phyloP scores from a whole-genome alignment of 2,888 invertebrate genomes.

The Epistrophe eligans region DNA sequence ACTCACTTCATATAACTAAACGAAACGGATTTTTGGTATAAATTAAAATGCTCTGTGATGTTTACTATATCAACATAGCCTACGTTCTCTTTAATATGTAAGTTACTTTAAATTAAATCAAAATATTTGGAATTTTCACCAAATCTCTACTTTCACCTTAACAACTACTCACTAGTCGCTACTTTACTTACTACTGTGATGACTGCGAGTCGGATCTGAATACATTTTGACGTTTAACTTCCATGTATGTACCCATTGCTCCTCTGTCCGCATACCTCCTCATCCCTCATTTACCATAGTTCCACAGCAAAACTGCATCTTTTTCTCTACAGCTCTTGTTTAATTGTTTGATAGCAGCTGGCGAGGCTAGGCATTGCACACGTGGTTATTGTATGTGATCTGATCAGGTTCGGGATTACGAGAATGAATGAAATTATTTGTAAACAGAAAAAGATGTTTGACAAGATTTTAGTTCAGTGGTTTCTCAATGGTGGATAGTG shows the following conservation, averaged over 20 bases:
- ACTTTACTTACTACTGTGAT: background rate
- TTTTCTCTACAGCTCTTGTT: constrained; percentile 1
- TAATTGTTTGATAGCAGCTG: background rate
- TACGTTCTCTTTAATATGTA: background rate
- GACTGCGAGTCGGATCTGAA: constrained; percentile 47
- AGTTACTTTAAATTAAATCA: constrained; percentile 30
- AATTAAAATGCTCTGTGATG: constrained; percentile 8
- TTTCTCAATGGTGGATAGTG: constrained; percentile 1
- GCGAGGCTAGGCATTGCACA: constrained; percentile 6
- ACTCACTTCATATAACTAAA: constrained; percentile 46
- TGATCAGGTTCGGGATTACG: background rate
- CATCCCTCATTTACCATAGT: background rate
- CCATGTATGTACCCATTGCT: constrained; percentile 35
- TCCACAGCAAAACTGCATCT: constrained; percentile 1
- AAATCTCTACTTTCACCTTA: constrained; percentile 58
- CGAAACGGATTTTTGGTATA: constrained; percentile 35
- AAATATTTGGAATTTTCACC: constrained; percentile 38
- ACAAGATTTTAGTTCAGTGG: constrained; percentile 12
- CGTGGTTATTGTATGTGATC: constrained; percentile 26
- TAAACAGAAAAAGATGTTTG: constrained; percentile 51
- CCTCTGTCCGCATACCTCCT: background rate
- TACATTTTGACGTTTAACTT: constrained; percentile 68
- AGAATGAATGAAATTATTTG: constrained; percentile 58
- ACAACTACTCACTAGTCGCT: constrained; percentile 22
- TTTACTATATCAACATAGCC: constrained; percentile 49